Base-by-base conservation (phyloP, 2,113 vertebrate species). In the Etia nguti region DNA sequence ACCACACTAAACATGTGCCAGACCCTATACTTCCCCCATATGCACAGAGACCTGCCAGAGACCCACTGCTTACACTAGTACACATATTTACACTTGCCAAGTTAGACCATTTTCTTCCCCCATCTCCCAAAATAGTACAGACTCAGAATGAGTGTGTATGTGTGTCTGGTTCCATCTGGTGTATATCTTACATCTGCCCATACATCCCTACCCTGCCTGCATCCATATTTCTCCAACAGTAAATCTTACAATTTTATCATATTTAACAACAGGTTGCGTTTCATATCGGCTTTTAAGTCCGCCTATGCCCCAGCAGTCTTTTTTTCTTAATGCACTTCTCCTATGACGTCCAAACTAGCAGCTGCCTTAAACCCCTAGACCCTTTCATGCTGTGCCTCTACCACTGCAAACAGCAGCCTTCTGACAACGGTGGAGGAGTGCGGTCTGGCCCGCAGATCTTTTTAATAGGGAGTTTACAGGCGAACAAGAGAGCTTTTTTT, bases 351-450 rank as follows among this genome's bases (percentile, higher is more conserved):
- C 83, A 94, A 92, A 95, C 38, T 90, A 93, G 92, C 92, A 92
- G 91, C 87, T 92, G 87, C 86, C 80, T 83, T 91, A 91, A 94
- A 94, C 92, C 91, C 93, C 81, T 55, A 89, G 89, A 94, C 92
- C 91, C 87, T 86, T 87, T 88, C 88, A 89, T 77, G 87, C 82
- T 29, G 82, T 12, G 88, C 73, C 80, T 86, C 86, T 79, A 88
- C 88, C 90, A 90, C 73, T 48, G 60, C 86, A 94, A 93, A 94
- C 90, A 91, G 81, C 79, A 57, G 89, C 38, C 84, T 90, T 86
- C 70, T 88, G 90, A 90, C 84, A 83, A 88, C 48, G n/a, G 65
- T 75, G 60, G 16, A 85, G 92, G 84, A 90, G 83, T 26, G 81
- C 1, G 92, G 92, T 90, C 90, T 81, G 84, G 83, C 73, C 86